A percentile compares a stretch with the other conserved stretches of the same genome.
These are phyloP conservation scores for Meriones unguiculatus DNA, from an alignment of 2,113 vertebrate genomes.

Conservation along the genomic window DNA sequence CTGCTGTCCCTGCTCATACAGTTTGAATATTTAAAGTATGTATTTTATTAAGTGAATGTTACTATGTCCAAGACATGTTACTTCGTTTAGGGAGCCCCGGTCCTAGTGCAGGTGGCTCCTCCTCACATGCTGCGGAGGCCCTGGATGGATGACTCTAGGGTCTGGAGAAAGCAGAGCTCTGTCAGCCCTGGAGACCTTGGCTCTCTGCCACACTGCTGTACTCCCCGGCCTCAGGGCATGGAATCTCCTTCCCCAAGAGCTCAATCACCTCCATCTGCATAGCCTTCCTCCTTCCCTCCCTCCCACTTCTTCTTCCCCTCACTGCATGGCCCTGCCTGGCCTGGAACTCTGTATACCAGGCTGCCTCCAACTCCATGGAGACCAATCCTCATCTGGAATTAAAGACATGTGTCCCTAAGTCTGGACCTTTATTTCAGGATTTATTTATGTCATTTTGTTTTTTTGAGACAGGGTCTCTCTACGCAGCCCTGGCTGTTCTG, in stretches of 20 bases:
- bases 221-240: too few species aligned
- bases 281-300: too few species aligned
- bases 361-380: background rate
- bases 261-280: too few species aligned
- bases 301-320: background rate
- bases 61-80: too few species aligned
- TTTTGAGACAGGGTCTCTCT: too few species aligned
- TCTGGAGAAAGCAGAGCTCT: conserved; percentile 86
- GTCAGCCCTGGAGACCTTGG: accelerated
- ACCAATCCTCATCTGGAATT: background rate
- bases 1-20: too few species aligned
- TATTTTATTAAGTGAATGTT: too few species aligned
- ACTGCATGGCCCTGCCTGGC: background rate
- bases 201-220: accelerated
- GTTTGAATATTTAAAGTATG: too few species aligned
- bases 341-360: background rate
- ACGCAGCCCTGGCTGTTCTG: too few species aligned
- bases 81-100: too few species aligned
- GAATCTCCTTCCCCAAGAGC: too few species aligned
- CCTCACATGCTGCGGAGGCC: conserved; percentile 98
- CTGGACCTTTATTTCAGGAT: background rate
- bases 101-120: conserved; percentile 56
- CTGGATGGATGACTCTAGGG: conserved; percentile 98
- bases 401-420: background rate
- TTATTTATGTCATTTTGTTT: background rate